Base-by-base conservation (phyloP, 53 echinoderm and acorn worm genomes). In the Apostichopus leukothele region DNA sequence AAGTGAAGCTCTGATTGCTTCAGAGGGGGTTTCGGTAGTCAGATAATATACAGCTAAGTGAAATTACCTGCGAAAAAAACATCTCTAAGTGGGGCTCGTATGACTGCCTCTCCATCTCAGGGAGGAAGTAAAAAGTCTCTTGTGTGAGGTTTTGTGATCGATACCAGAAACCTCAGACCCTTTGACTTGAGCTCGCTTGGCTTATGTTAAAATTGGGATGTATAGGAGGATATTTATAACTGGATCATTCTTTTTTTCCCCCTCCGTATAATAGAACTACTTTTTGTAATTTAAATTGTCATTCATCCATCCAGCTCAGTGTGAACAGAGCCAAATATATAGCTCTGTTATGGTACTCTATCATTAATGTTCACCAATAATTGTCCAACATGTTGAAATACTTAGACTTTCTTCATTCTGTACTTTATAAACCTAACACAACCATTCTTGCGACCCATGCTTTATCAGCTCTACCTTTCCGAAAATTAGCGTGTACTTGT, bases 1-100 rank as follows among this genome's bases (percentile, higher is more conserved):
- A 79, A 79, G 79, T 79, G 79, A 79, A 79, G 79, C 53, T 51
- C 53, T 79, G 53, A 51, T 53, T 39, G 63, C 63, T 63, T 63
- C 63, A 4, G 63, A 63, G 63, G 16, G 16, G 63, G 63, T 11
- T 63, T 63, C 16, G 12, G 11, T 63, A 16, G 63, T 63, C 63
- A 63, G 63, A 63, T 63, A 11, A 16, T 63, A 16, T 63, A 63
- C 63, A 63, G 63, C 16, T 63, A 63, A 63, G 16, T 63, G 63
- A 63, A 63, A 16, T 63, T 63, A 63, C 11, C 63, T 16, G 11
- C 12, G 11, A 63, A 63, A 63, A 63, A 63, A 63, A 63, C 4
- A 63, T 11, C 63, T 63, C 12, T 63, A 63, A 63, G 63, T 13
- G 63, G 63, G 63, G 63, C 63, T 63, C 63, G 16, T 63, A 63